Evolutionary conservation across 2,113 vertebrate species (phyloP).

Genomic region (Nansenia antarctica): DNA sequence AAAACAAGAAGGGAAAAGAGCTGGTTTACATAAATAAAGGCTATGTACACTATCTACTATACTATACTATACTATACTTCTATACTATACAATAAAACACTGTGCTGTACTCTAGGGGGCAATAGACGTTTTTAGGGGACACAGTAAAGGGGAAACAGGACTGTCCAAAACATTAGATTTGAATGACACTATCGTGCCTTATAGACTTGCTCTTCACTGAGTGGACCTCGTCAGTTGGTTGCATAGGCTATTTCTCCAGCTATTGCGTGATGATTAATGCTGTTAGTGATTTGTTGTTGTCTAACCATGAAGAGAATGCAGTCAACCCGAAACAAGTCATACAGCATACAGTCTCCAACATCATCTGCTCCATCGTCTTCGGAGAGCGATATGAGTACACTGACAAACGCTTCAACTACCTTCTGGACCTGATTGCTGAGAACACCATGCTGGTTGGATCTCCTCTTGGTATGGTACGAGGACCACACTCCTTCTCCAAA

Average conservation of each 20-base stretch:
- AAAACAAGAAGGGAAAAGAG: too few relatives aligned
- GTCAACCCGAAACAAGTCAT: slow-evolving; percentile 38
- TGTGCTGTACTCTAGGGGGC: too few relatives aligned
- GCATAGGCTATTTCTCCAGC: neutral
- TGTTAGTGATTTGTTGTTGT: neutral
- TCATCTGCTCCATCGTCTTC: slow-evolving; percentile 60
- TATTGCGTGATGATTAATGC: neutral
- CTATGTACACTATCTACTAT: too few relatives aligned
- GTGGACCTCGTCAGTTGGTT: too few relatives aligned
- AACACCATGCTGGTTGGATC: slow-evolving; percentile 12
- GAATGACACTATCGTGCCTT: too few relatives aligned
- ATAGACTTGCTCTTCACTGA: too few relatives aligned
- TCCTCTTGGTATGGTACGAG: slow-evolving; percentile 27
- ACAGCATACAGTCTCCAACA: slow-evolving; percentile 51
- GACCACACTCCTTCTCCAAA: neutral
- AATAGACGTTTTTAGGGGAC: too few relatives aligned
- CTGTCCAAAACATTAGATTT: too few relatives aligned
- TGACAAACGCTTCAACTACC: slow-evolving; percentile 35
- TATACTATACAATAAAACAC: too few relatives aligned
- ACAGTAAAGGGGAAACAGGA: too few relatives aligned
- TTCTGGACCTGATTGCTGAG: slow-evolving; percentile 44
- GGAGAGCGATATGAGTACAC: slow-evolving; percentile 55
- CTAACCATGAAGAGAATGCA: slow-evolving; percentile 21
- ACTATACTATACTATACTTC: too few relatives aligned
- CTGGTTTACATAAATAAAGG: too few relatives aligned